phyloP scores from a whole-genome alignment of 2,888 invertebrate species.

The Sarcophaga variegata region DNA sequence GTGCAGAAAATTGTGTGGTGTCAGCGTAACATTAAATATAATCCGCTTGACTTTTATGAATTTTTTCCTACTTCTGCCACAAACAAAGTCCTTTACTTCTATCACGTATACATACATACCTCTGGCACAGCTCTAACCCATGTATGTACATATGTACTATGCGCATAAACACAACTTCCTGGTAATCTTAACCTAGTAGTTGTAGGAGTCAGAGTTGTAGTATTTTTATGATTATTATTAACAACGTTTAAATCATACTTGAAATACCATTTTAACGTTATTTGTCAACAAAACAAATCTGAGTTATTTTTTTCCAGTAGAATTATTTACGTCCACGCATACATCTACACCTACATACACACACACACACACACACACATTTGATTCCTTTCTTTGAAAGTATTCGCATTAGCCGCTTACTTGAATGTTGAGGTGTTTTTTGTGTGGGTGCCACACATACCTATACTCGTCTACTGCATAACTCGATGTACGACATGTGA shows the following conservation, averaged over 20 bases:
- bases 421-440: not conserved
- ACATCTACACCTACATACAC: not conserved
- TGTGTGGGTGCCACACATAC: not conserved
- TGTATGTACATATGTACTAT: no score
- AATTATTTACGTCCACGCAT: not conserved
- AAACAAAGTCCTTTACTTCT: not conserved
- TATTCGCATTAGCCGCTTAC: not conserved
- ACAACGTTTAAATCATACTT: slow-evolving; percentile 63
- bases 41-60: slow-evolving; percentile 51
- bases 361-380: no score
- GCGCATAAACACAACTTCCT: not conserved
- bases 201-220: not conserved
- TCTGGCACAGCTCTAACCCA: not conserved
- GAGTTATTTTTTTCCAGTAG: slow-evolving; percentile 9
- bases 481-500: not conserved
- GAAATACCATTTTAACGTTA: slow-evolving; percentile 57
- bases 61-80: not conserved
- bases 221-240: slow-evolving; percentile 34
- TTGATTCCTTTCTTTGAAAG: no score
- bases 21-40: slow-evolving; percentile 10
- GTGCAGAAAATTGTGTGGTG: not conserved
- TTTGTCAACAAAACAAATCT: slow-evolving; percentile 61
- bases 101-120: not conserved
- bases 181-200: not conserved
- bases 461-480: not conserved